Evolutionary conservation across 2,888 invertebrate species (phyloP).

Genomic region (Heliconius aoede): DNA sequence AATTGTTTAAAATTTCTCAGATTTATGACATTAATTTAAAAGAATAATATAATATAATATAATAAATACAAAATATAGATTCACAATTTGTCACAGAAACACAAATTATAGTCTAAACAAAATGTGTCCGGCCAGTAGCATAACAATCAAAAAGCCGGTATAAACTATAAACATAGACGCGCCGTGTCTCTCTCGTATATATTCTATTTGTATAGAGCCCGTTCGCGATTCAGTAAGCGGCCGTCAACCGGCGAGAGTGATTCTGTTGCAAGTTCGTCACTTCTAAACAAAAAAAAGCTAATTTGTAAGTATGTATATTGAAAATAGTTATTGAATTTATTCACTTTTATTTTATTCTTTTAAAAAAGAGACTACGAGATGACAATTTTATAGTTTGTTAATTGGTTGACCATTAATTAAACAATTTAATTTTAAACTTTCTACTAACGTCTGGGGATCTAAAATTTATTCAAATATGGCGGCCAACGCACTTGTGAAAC

Average conservation of each 20-base stretch:
- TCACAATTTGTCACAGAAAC: neutral
- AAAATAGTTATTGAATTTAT: neutral
- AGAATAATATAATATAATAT: no score
- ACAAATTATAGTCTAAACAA: neutral
- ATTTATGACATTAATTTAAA: no score
- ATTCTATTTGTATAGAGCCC: neutral
- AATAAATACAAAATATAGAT: no score
- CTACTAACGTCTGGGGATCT: neutral
- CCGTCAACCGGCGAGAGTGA: neutral
- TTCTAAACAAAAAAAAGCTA: neutral
- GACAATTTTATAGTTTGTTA: neutral
- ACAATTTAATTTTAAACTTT: neutral
- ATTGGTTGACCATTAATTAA: no score
- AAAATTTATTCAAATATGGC: neutral
- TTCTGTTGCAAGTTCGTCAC: neutral
- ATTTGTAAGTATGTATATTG: neutral
- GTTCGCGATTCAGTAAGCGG: neutral
- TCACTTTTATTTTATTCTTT: neutral
- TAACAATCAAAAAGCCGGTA: neutral
- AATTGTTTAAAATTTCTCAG: no score
- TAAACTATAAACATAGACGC: neutral
- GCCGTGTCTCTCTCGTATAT: neutral
- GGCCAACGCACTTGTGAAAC: conserved; percentile 3
- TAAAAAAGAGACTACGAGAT: neutral
- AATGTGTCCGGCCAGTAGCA: neutral